These are phyloP conservation scores for Hydractinia symbiolongicarpus DNA, from an alignment of 30 jellyfish, hydroid and myxozoan genomes.

Conservation along the genomic window DNA sequence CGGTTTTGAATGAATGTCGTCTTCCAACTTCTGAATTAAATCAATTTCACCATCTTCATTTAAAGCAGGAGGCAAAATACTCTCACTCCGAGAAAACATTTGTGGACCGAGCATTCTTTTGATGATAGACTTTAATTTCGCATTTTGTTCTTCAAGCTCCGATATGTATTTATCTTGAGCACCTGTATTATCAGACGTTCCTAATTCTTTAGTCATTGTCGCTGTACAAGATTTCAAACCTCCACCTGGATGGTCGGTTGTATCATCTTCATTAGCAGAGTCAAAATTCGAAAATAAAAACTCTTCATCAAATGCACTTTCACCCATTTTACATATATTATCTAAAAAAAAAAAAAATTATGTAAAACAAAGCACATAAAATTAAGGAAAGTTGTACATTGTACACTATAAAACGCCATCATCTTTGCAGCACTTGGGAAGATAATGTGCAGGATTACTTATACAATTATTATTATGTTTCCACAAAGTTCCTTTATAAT, in stretches of 20 bases:
- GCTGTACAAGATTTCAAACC: constrained; percentile 35
- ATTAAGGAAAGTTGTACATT: too few species aligned
- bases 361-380: too few species aligned
- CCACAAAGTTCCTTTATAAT: too few species aligned
- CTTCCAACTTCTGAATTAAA: constrained; percentile 12
- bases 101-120: constrained; percentile 97
- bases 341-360: neutral
- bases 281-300: constrained; percentile 68
- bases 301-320: constrained; percentile 55
- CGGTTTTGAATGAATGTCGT: constrained; percentile 61
- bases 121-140: constrained; percentile 72
- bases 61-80: neutral
- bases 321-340: constrained; percentile 30
- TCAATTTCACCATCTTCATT: constrained; percentile 40
- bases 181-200: constrained; percentile 15
- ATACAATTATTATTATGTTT: too few species aligned
- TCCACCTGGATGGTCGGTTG: constrained; percentile 23
- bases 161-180: constrained; percentile 64
- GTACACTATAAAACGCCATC: too few species aligned
- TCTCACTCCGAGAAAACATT: constrained; percentile 22
- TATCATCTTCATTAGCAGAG: neutral
- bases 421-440: too few species aligned
- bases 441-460: too few species aligned
- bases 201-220: constrained; percentile 26
- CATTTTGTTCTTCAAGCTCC: constrained; percentile 88